phyloP scores from a whole-genome alignment of 2,888 invertebrate genomes.

The Pyrocoelia pectoralis region DNA sequence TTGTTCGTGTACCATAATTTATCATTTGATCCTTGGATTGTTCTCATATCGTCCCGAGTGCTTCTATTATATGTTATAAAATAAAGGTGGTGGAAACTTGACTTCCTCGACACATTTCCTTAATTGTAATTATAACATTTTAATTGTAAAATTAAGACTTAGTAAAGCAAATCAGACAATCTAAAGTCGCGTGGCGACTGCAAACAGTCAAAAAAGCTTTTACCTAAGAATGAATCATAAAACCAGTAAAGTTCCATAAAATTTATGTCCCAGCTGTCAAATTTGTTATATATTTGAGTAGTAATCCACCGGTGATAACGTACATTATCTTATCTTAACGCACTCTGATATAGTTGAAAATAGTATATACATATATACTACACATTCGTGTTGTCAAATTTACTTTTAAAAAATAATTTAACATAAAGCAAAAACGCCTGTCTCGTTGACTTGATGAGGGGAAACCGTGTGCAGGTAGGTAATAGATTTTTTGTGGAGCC shows the following conservation, averaged over 20 bases:
- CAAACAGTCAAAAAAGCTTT: no score
- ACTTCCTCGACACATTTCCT: no score
- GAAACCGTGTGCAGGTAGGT: constrained; percentile 20
- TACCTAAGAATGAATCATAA: no score
- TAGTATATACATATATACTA: neutral
- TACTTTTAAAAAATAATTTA: constrained; percentile 7
- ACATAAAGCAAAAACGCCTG: constrained; percentile 12
- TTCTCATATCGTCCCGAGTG: no score
- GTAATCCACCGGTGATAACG: constrained; percentile 20
- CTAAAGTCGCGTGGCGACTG: no score
- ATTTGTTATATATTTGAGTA: constrained; percentile 22
- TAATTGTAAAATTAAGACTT: no score
- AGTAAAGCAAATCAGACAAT: no score
- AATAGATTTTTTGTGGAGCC: constrained; percentile 38
- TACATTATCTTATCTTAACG: constrained; percentile 17
- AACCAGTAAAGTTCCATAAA: neutral
- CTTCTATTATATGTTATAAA: no score
- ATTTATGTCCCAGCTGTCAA: constrained; percentile 19
- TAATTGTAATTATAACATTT: no score
- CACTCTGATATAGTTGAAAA: neutral
- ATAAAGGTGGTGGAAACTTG: no score
- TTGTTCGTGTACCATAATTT: no score
- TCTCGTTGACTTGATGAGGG: constrained; percentile 16
- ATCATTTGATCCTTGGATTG: no score
- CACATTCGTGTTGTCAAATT: neutral